Conservation (phyloP, 2,113 vertebrate genomes). For the Colinus virginianus region DNA sequence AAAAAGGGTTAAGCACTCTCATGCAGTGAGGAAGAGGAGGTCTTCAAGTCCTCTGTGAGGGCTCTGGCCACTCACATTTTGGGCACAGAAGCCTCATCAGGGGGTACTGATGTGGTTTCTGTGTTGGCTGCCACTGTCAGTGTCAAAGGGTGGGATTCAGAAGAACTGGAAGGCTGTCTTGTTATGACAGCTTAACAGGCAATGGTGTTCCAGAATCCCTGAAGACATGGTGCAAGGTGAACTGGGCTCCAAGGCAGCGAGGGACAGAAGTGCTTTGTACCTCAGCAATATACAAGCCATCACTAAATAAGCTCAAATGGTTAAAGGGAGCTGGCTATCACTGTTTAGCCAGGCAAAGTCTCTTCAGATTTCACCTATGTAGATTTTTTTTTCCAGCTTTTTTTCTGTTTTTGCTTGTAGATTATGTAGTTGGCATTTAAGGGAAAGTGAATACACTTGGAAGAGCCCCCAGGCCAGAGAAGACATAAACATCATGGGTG, state of each 20-base stretch:
- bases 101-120: background rate
- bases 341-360: background rate
- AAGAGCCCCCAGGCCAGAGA: background rate
- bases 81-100: background rate
- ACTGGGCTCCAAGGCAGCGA: background rate
- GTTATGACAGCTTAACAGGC: background rate
- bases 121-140: background rate
- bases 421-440: background rate
- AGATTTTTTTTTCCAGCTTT: background rate
- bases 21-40: background rate
- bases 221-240: background rate
- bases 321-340: background rate
- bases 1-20: rapidly evolving
- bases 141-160: background rate
- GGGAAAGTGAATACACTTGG: background rate
- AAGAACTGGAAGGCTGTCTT: background rate
- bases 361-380: background rate
- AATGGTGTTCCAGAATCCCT: background rate
- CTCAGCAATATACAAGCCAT: background rate
- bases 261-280: background rate
- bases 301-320: background rate
- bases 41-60: background rate
- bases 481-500: background rate
- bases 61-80: background rate
- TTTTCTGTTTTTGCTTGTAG: background rate